A percentile compares a stretch with the other conserved stretches of the same genome.
These are phyloP conservation scores for Zele albiditarsus DNA, from an alignment of 2,888 invertebrate genomes.

Conservation along the genomic window DNA sequence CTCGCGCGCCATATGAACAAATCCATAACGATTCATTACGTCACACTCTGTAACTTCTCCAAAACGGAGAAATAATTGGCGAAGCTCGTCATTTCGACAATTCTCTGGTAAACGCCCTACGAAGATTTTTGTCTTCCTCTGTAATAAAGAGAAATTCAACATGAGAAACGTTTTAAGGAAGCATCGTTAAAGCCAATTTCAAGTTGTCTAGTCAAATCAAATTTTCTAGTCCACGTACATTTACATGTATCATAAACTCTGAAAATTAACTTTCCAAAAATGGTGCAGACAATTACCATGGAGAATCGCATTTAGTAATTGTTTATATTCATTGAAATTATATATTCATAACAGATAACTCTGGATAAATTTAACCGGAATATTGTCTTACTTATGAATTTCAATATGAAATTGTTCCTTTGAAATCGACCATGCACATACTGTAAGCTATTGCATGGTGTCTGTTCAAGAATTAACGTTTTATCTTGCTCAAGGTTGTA, in stretches of 20 bases:
- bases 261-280: too few species aligned
- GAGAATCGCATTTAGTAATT: too few species aligned
- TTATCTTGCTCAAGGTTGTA: constrained; percentile 60
- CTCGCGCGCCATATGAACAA: constrained; percentile 91
- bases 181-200: too few species aligned
- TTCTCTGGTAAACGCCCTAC: constrained; percentile 93
- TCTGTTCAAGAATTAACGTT: constrained; percentile 64
- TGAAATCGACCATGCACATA: constrained; percentile 63
- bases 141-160: constrained; percentile 59
- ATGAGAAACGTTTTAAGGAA: too few species aligned
- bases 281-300: too few species aligned
- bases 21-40: constrained; percentile 94
- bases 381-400: background rate
- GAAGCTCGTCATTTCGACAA: constrained; percentile 87
- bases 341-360: too few species aligned
- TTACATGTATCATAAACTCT: background rate
- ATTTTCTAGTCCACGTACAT: too few species aligned
- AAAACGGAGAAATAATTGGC: constrained; percentile 88
- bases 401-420: constrained; percentile 57
- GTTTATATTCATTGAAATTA: too few species aligned
- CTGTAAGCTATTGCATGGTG: constrained; percentile 60
- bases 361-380: too few species aligned
- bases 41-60: constrained; percentile 95
- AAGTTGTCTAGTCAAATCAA: too few species aligned
- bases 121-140: constrained; percentile 89